Conservation (phyloP, 2,113 vertebrate species). For the Oophaga pumilio region DNA sequence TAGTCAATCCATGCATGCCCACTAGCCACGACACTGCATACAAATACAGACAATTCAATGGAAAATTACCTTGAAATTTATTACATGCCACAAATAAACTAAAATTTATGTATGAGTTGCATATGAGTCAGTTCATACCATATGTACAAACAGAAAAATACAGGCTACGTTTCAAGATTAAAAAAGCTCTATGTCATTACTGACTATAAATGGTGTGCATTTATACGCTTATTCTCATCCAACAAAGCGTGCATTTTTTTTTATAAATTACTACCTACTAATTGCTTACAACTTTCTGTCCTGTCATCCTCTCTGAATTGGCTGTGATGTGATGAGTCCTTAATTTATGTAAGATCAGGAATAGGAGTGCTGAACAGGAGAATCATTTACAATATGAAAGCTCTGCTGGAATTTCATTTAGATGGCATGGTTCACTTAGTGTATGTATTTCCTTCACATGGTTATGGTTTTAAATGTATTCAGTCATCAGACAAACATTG, state of each 20-base stretch:
- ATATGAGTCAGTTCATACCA: too few species aligned
- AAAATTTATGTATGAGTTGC: too few species aligned
- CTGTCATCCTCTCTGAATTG: slow-evolving; percentile 9
- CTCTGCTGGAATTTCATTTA: slow-evolving; percentile 43
- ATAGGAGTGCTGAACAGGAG: slow-evolving; percentile 29
- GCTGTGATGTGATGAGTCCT: slow-evolving; percentile 38
- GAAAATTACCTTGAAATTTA: too few species aligned
- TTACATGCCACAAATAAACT: too few species aligned
- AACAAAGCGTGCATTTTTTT: neutral
- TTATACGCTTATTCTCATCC: neutral
- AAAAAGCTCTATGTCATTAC: too few species aligned
- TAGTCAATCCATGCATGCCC: too few species aligned
- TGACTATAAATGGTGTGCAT: neutral
- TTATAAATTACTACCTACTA: neutral
- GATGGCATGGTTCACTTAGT: slow-evolving; percentile 44
- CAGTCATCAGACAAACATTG: slow-evolving; percentile 45
- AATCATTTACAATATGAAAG: slow-evolving; percentile 36
- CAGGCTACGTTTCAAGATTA: too few species aligned
- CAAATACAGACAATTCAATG: too few species aligned
- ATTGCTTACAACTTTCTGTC: neutral
- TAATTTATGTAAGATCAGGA: slow-evolving; percentile 44
- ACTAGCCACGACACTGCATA: too few species aligned
- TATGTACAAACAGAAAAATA: too few species aligned
- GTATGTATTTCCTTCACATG: slow-evolving; percentile 33
- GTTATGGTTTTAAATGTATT: slow-evolving; percentile 50